These are phyloP conservation scores for Apamea monoglypha DNA, from an alignment of 2,888 invertebrate species.

Conservation along the genomic window DNA sequence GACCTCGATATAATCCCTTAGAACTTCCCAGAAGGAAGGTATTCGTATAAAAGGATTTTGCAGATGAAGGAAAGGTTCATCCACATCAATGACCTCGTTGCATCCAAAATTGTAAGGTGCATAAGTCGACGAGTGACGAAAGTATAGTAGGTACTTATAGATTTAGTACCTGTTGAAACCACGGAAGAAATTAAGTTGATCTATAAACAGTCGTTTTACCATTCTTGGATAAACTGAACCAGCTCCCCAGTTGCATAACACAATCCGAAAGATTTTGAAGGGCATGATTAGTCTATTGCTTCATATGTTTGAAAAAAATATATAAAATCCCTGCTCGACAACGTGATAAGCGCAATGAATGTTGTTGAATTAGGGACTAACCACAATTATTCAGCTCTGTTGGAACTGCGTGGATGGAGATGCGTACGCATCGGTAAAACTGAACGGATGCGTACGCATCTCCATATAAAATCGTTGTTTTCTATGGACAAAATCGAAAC, in stretches of 20 bases:
- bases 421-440: too few species aligned
- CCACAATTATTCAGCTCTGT: too few species aligned
- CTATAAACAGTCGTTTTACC: not conserved
- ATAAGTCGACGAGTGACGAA: not conserved
- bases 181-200: not conserved
- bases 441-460: too few species aligned
- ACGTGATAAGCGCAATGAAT: too few species aligned
- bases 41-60: slow-evolving; percentile 9
- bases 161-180: not conserved
- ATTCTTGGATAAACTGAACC: not conserved
- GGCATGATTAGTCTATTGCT: not conserved
- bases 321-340: not conserved
- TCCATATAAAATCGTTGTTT: too few species aligned
- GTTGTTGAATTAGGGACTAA: too few species aligned
- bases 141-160: too few species aligned
- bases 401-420: too few species aligned
- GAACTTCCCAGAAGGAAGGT: not conserved
- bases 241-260: not conserved
- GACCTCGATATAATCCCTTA: slow-evolving; percentile 26
- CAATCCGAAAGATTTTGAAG: not conserved
- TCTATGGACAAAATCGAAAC: too few species aligned
- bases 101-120: not conserved
- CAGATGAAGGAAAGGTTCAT: not conserved
- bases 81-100: slow-evolving; percentile 10
- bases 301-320: not conserved